Conservation (phyloP, 2,888 invertebrate species). For the Drosophila lutescens region DNA sequence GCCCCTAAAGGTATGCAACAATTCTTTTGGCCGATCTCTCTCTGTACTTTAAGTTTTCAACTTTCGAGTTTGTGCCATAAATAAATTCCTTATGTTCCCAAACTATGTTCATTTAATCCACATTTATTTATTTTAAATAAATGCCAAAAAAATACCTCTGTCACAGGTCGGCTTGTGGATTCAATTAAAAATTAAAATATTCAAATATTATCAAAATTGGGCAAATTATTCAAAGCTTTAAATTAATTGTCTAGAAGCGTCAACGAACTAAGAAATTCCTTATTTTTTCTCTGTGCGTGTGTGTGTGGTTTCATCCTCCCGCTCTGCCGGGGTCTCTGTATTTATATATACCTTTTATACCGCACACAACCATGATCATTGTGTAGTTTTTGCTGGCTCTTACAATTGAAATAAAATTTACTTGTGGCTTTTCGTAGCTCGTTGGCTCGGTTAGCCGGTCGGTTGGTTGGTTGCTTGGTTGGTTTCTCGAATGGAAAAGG, state of each 20-base stretch:
- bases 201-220: not conserved
- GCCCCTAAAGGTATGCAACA: too few species aligned
- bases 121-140: too few species aligned
- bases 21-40: too few species aligned
- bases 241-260: not conserved
- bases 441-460: constrained; percentile 49
- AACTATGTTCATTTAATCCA: too few species aligned
- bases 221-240: not conserved
- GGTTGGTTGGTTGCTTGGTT: constrained; percentile 34
- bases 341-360: constrained; percentile 42
- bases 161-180: not conserved
- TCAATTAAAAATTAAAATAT: not conserved
- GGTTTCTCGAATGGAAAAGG: constrained; percentile 29
- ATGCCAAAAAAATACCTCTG: too few species aligned
- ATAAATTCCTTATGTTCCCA: too few species aligned
- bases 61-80: too few species aligned
- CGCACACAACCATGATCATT: constrained; percentile 37
- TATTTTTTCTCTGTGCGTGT: constrained; percentile 21
- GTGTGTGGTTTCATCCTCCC: constrained; percentile 25
- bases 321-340: not conserved
- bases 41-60: too few species aligned
- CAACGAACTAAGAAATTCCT: not conserved
- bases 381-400: constrained; percentile 70
- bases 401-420: constrained; percentile 80
- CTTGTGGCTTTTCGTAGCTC: constrained; percentile 77